These are phyloP conservation scores for Salpingus planirostris DNA, from an alignment of 2,888 invertebrate genomes.

Conservation along the genomic window DNA sequence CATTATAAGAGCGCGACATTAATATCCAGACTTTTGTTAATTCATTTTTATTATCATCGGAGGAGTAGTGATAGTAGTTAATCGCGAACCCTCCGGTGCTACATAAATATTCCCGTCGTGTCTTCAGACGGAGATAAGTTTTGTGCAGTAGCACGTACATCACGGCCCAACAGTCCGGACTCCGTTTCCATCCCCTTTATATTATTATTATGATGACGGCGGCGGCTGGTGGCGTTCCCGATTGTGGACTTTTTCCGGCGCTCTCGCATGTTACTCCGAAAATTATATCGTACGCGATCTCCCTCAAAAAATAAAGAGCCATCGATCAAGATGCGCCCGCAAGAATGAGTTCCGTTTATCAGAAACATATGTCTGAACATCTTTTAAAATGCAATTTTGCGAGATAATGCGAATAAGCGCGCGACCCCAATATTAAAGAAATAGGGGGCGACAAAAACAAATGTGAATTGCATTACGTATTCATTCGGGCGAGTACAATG, in stretches of 20 bases:
- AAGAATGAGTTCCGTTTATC: constrained; percentile 31
- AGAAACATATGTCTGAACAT: constrained; percentile 39
- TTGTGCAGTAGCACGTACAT: constrained; percentile 20
- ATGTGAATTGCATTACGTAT: constrained; percentile 43
- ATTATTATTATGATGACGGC: too few relatives aligned
- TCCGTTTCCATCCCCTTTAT: too few relatives aligned
- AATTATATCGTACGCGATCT: too few relatives aligned
- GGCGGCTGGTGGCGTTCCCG: too few relatives aligned
- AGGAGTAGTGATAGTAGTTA: constrained; percentile 37
- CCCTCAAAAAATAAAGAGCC: background rate
- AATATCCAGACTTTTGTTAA: constrained; percentile 39
- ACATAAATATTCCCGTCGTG: constrained; percentile 54
- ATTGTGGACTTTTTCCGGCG: too few relatives aligned
- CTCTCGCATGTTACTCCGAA: too few relatives aligned
- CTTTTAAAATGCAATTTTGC: constrained; percentile 41
- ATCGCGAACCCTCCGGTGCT: constrained; percentile 33
- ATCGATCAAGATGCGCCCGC: background rate
- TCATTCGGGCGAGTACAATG: constrained; percentile 36
- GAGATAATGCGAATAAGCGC: constrained; percentile 37
- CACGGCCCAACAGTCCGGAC: constrained; percentile 17
- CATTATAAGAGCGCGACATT: constrained; percentile 37
- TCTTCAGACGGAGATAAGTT: constrained; percentile 23
- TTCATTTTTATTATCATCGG: constrained; percentile 41
- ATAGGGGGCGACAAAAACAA: constrained; percentile 40
- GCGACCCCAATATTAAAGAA: constrained; percentile 31